phyloP scores from a whole-genome alignment of 2,797 vertebrate species.

The Ctenosaura bakeri region DNA sequence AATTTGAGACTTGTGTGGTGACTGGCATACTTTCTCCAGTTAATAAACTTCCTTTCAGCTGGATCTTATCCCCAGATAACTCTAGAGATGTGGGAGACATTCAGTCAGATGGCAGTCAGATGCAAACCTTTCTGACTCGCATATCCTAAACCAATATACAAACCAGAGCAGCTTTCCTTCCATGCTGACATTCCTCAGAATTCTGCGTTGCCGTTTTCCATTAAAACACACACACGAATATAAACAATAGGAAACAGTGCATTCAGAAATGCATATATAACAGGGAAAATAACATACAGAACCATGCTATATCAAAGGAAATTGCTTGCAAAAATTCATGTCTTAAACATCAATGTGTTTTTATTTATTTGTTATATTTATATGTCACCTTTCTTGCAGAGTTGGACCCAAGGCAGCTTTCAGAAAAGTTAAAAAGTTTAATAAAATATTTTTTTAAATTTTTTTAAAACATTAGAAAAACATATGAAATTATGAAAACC shows the following conservation, averaged over 20 bases:
- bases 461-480: too few relatives aligned
- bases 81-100: not conserved
- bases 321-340: not conserved
- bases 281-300: not conserved
- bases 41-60: not conserved
- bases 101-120: not conserved
- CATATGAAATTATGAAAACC: too few relatives aligned
- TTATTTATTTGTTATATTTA: too few relatives aligned
- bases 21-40: not conserved
- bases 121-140: not conserved
- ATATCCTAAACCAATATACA: not conserved
- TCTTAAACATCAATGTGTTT: not conserved
- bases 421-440: too few relatives aligned
- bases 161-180: not conserved
- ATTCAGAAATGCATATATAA: not conserved
- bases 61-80: not conserved
- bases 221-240: not conserved
- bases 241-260: not conserved
- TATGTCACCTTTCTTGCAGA: too few relatives aligned
- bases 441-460: too few relatives aligned
- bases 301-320: not conserved
- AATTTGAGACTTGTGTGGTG: not conserved
- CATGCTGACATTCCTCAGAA: not conserved
- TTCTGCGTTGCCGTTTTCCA: not conserved
- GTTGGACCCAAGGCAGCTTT: too few relatives aligned